phyloP scores from a whole-genome alignment of 1,140 invertebrate species.

The Drosophila nigrodunni region DNA sequence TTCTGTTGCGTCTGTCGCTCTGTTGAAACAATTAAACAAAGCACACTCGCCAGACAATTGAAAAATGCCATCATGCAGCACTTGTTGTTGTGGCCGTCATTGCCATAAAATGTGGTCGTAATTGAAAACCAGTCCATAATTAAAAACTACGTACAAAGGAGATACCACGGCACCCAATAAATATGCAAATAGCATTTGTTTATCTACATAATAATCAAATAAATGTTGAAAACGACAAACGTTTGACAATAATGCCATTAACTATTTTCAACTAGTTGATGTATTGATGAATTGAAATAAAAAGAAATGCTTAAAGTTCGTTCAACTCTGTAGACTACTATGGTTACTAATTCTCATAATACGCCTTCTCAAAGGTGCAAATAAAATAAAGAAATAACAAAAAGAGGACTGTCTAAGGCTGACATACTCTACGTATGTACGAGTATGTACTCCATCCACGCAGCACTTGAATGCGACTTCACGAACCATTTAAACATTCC shows the following conservation, averaged over 20 bases:
- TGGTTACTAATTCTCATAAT: slow-evolving; percentile 35
- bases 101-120: slow-evolving; percentile 65
- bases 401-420: slow-evolving; percentile 18
- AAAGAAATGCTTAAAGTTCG: slow-evolving; percentile 61
- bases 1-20: slow-evolving; percentile 8
- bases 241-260: slow-evolving; percentile 19
- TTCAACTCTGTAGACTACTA: slow-evolving; percentile 56
- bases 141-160: slow-evolving; percentile 55
- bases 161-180: slow-evolving; percentile 47
- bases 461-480: slow-evolving; percentile 58
- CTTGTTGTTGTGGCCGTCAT: slow-evolving; percentile 35
- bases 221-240: slow-evolving; percentile 48
- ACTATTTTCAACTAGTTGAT: slow-evolving; percentile 42
- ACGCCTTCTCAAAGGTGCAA: slow-evolving; percentile 51
- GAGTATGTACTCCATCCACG: not conserved
- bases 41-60: slow-evolving; percentile 48
- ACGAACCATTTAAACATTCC: slow-evolving; percentile 69
- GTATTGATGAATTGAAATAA: slow-evolving; percentile 62
- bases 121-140: slow-evolving; percentile 70
- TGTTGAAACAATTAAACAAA: slow-evolving; percentile 59
- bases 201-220: slow-evolving; percentile 25
- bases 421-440: slow-evolving; percentile 1
- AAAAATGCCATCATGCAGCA: slow-evolving; percentile 64
- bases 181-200: slow-evolving; percentile 65
- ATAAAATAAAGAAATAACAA: not conserved